Percentiles rank a stretch among this genome's conserved stretches.
These are phyloP conservation scores for Excalfactoria chinensis DNA, from an alignment of 2,113 vertebrate genomes.

Conservation along the genomic window DNA sequence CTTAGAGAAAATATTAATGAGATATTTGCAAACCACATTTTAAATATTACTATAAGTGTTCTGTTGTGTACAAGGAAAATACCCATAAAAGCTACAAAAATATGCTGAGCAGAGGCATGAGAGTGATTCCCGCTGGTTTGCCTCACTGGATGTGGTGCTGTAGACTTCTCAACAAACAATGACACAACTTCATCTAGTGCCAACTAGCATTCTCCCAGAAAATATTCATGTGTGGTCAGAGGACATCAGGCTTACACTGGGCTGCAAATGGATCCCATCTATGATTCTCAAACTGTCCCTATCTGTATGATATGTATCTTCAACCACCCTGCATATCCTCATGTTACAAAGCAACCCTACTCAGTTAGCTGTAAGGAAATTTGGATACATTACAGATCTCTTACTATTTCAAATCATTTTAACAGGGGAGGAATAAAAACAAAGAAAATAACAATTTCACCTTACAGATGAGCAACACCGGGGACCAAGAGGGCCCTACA, in stretches of 20 bases:
- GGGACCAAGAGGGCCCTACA: neutral
- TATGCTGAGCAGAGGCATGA: neutral
- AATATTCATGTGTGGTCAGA: neutral
- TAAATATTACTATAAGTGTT: neutral
- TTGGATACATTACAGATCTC: neutral
- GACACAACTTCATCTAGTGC: neutral
- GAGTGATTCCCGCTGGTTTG: neutral
- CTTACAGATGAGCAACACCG: neutral
- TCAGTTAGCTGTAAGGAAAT: neutral
- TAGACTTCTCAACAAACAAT: neutral
- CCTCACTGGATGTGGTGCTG: rapidly evolving
- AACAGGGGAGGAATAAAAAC: neutral
- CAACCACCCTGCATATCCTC: neutral
- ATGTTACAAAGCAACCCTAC: neutral
- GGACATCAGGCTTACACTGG: neutral
- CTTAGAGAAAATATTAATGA: neutral
- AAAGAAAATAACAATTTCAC: rapidly evolving
- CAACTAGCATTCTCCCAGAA: neutral
- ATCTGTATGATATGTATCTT: neutral
- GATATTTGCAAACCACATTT: neutral
- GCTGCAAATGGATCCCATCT: neutral
- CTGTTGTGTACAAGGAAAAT: neutral
- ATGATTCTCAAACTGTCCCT: neutral
- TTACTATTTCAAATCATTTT: neutral
- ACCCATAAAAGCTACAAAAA: neutral